phyloP scores from a whole-genome alignment of 2,113 vertebrate species.

The Picathartes gymnocephalus region DNA sequence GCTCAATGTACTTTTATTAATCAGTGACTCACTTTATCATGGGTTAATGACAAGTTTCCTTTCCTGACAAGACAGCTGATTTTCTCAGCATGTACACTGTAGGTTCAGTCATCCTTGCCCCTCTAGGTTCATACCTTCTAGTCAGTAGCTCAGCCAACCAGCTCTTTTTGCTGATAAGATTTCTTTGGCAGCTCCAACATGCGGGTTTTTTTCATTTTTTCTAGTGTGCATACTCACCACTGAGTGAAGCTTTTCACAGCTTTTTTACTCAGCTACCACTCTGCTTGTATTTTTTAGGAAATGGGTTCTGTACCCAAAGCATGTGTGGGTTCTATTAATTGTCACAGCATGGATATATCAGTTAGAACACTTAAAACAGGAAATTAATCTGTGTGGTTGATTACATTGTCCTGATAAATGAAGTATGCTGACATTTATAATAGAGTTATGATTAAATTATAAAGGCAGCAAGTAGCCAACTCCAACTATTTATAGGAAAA shows the following conservation, averaged over 20 bases:
- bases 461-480: neutral
- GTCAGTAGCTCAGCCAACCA: neutral
- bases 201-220: neutral
- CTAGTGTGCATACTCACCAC: accelerated
- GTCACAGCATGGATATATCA: neutral
- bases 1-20: neutral
- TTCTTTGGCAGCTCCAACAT: neutral
- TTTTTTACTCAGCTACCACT: neutral
- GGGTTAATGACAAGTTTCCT: neutral
- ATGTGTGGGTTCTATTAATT: neutral
- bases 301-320: neutral
- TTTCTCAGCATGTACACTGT: neutral
- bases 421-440: neutral
- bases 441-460: neutral
- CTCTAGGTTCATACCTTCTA: neutral
- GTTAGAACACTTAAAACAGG: neutral
- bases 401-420: neutral
- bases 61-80: neutral
- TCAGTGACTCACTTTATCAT: neutral
- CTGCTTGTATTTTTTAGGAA: neutral
- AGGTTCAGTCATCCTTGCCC: neutral
- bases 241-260: neutral
- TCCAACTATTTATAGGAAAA: neutral
- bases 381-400: neutral
- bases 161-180: neutral